Evolutionary conservation across 2,113 vertebrate species (phyloP).

Genomic region (Xyrauchen texanus): DNA sequence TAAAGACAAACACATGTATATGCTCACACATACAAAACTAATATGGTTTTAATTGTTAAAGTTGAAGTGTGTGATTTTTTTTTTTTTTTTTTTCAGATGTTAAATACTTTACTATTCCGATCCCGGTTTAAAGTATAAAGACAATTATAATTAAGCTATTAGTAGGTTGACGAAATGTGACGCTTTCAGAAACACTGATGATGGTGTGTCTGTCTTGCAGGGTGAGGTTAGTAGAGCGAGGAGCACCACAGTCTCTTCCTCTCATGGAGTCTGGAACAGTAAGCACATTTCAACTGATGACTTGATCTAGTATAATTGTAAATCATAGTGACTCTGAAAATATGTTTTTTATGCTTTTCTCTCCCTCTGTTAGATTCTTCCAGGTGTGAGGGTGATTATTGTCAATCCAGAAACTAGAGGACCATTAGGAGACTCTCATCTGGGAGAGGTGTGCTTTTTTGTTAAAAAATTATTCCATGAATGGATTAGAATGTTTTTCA

Average conservation of each 20-base stretch:
- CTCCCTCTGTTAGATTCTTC: constrained; percentile 81
- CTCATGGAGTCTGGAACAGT: constrained; percentile 98
- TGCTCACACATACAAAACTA: too few relatives aligned
- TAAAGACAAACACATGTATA: neutral
- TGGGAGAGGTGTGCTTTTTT: constrained; percentile 79
- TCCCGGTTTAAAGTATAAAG: too few relatives aligned
- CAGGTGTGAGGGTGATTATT: constrained; percentile 95
- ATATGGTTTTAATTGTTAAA: too few relatives aligned
- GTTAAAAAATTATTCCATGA: neutral
- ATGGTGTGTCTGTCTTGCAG: constrained; percentile 64
- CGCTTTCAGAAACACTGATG: neutral
- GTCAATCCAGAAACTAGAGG: constrained; percentile 97
- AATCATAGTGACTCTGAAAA: neutral
- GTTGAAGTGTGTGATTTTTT: too few relatives aligned
- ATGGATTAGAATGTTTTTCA: neutral
- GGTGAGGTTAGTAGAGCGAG: constrained; percentile 93
- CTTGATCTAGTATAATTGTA: neutral
- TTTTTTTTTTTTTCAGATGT: too few relatives aligned
- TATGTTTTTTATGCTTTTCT: neutral
- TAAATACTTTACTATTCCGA: too few relatives aligned
- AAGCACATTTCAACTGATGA: constrained; percentile 49
- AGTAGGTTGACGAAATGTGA: too few relatives aligned
- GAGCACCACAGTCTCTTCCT: constrained; percentile 94
- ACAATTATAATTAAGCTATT: too few relatives aligned
- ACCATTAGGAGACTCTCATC: constrained; percentile 94